Conservation (phyloP, 2,888 invertebrate genomes). For the Odontocolon sp. region DNA sequence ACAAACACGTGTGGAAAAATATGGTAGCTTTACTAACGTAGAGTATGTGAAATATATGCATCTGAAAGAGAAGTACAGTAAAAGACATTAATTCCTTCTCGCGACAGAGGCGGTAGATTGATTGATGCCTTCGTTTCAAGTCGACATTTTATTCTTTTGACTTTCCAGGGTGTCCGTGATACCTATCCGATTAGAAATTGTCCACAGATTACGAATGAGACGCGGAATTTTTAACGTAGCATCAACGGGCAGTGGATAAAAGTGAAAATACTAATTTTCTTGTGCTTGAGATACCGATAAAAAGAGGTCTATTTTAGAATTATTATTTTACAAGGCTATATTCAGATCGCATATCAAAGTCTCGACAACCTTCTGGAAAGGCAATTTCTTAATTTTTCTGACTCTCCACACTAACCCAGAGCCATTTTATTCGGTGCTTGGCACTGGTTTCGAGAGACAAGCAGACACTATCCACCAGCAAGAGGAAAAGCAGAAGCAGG, state of each 20-base stretch:
- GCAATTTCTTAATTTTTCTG: conserved; percentile 64
- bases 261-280: no score
- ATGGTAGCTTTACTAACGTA: neutral
- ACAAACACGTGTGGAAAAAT: neutral
- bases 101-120: no score
- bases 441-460: conserved; percentile 66
- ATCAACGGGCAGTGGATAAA: no score
- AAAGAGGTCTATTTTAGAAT: neutral
- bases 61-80: no score
- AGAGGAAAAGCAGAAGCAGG: conserved; percentile 43
- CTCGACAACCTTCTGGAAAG: neutral
- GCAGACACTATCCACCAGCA: conserved; percentile 17
- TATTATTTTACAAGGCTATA: neutral
- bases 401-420: conserved; percentile 10
- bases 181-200: no score
- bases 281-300: no score
- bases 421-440: conserved; percentile 69
- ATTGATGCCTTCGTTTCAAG: no score
- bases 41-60: neutral
- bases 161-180: no score
- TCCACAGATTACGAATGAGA: no score
- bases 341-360: neutral
- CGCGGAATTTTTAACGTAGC: no score
- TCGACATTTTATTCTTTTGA: no score
- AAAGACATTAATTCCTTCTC: no score